Percentiles rank a stretch among this genome's conserved stretches.
Conservation (phyloP, 2,797 vertebrate species). For the Cottoperca gobio region DNA sequence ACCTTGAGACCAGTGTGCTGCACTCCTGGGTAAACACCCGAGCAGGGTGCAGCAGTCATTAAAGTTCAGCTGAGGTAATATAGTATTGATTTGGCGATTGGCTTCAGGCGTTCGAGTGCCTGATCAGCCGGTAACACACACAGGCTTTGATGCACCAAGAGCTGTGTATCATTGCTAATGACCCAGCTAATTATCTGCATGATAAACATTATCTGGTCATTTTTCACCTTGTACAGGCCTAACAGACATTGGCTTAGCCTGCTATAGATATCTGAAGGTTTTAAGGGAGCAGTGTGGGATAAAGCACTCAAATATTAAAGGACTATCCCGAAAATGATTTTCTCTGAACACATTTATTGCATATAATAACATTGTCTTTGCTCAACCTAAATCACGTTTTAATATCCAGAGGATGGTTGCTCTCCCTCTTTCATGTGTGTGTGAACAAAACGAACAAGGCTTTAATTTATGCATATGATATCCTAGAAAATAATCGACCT, state of each 20-base stretch:
- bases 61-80: conserved; percentile 78
- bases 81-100: conserved; percentile 76
- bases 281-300: conserved; percentile 15
- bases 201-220: conserved; percentile 76
- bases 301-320: conserved; percentile 11
- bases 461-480: conserved; percentile 70
- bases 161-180: conserved; percentile 72
- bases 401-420: conserved; percentile 31
- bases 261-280: conserved; percentile 44
- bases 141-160: conserved; percentile 55
- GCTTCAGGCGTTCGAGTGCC: conserved; percentile 60
- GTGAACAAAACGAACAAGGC: conserved; percentile 48
- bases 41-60: conserved; percentile 42
- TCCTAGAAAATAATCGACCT: conserved; percentile 74
- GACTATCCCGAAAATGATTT: neutral
- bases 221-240: conserved; percentile 66
- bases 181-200: conserved; percentile 78
- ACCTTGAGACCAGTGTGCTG: conserved; percentile 17
- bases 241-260: conserved; percentile 49
- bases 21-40: conserved; percentile 12
- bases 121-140: conserved; percentile 55
- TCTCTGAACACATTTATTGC: conserved; percentile 11
- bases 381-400: conserved; percentile 40
- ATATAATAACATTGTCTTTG: conserved; percentile 19
- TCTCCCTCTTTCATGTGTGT: conserved; percentile 19